Percentiles rank a stretch among this genome's conserved stretches.
Evolutionary conservation across 2,888 invertebrate genomes (phyloP).

Genomic region (Scaptomyza caliginosa): DNA sequence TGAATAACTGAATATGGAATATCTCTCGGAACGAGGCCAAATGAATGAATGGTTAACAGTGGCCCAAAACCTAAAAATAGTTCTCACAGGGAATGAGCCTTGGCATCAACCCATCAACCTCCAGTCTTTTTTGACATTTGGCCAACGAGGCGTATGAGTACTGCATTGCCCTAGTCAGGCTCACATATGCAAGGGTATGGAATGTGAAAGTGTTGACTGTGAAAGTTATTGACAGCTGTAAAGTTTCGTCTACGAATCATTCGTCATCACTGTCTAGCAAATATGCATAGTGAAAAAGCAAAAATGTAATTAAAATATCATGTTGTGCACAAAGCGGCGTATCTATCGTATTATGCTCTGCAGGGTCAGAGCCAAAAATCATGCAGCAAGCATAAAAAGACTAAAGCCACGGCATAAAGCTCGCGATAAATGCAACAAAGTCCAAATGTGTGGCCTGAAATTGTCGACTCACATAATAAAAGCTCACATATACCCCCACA

Average conservation of each 20-base stretch:
- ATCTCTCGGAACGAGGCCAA: conserved; percentile 40
- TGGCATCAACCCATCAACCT: background rate
- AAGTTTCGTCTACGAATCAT: conserved; percentile 58
- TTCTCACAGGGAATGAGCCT: conserved; percentile 24
- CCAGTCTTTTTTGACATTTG: conserved; percentile 33
- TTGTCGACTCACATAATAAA: conserved; percentile 61
- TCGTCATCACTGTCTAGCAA: conserved; percentile 34
- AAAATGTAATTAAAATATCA: conserved; percentile 77
- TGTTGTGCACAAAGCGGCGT: conserved; percentile 67
- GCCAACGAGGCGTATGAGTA: conserved; percentile 64
- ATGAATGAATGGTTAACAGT: conserved; percentile 52
- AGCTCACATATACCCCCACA: conserved; percentile 32
- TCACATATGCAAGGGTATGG: background rate
- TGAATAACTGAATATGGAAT: conserved; percentile 42
- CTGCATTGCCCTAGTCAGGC: conserved; percentile 27
- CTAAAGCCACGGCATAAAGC: conserved; percentile 42
- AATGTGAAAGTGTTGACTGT: conserved; percentile 8
- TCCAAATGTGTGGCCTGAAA: conserved; percentile 50
- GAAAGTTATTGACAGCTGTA: conserved; percentile 76
- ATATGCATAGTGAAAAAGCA: conserved; percentile 70
- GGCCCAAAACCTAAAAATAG: conserved; percentile 67
- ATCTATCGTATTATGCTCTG: conserved; percentile 5
- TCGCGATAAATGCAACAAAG: conserved; percentile 58
- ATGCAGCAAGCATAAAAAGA: conserved; percentile 7
- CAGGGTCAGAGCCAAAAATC: conserved; percentile 22